A percentile compares a stretch with the other conserved stretches of the same genome.
Conservation (phyloP, 2,113 vertebrate genomes). For the Hirundichthys speculiger region DNA sequence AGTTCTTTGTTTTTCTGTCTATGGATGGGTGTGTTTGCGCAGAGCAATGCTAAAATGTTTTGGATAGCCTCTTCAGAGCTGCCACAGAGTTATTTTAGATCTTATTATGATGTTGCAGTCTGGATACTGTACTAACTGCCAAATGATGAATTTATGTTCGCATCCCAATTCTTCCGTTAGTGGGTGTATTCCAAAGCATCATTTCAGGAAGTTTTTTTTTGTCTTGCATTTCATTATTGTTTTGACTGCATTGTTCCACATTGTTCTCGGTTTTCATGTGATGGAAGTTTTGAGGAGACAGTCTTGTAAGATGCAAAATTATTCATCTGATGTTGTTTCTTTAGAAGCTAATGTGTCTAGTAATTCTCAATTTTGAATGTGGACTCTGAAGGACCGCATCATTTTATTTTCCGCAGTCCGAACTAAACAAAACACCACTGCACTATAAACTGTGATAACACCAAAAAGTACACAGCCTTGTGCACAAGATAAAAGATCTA, state of each 20-base stretch:
- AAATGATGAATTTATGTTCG: conserved; percentile 64
- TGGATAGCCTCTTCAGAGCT: conserved; percentile 71
- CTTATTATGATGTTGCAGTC: conserved; percentile 67
- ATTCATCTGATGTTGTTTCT: background rate
- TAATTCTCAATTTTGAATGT: background rate
- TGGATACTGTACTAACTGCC: conserved; percentile 69
- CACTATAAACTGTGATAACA: background rate
- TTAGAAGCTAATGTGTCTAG: background rate
- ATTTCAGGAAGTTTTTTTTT: conserved; percentile 54
- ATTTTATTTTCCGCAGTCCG: background rate
- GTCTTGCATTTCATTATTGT: conserved; percentile 60
- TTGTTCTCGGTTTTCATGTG: conserved; percentile 40
- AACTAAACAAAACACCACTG: conserved; percentile 4
- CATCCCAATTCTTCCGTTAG: conserved; percentile 53
- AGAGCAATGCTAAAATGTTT: conserved; percentile 74
- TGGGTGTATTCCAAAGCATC: conserved; percentile 68
- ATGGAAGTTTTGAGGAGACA: conserved; percentile 26
- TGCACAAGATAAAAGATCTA: conserved; percentile 17
- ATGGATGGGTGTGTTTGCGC: conserved; percentile 69
- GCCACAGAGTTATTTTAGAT: conserved; percentile 72
- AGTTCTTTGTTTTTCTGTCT: conserved; percentile 74
- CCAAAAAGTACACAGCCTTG: background rate
- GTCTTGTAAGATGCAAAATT: conserved; percentile 11
- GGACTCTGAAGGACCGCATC: background rate
- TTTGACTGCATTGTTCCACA: conserved; percentile 50